Evolutionary conservation across 2,888 invertebrate species (phyloP), one percentile per base, ranked within the genome.

Genomic region (Mechanitis mazaeus): DNA sequence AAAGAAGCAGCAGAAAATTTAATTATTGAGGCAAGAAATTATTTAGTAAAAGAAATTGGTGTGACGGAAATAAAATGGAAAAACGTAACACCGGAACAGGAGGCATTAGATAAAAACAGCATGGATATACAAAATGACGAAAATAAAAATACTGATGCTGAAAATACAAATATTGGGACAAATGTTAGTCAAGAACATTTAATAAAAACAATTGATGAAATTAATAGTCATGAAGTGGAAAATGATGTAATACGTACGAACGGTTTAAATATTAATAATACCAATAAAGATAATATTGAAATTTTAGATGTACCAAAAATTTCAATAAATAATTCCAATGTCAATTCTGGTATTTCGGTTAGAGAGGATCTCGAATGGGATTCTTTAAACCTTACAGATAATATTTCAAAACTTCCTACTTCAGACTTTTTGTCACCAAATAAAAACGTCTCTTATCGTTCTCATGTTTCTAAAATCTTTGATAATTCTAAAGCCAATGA

Each of bases 1-100:
- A 91, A 90, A 60, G 94, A 97, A 83, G 97, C 97, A 4, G 96
- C 98, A 3, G 83, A 91, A 64, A 89, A 95, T 69, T 89, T 98
- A 31, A 93, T 97, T 31, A 76, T 86, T 28, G 96, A 97, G 83
- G 97, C 98, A 35, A 92, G 96, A 75, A 90, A 91, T 70, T 92
- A 92, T 84, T 83, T 94, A 42, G 90, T 94, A 82, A 91, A 92
- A 71, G 95, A 96, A 85, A 92, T 96, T 68, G 95, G 95, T 3
- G 90, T 94, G 4, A 88, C 89, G 31, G 92, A 93, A 70, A 93
- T 95, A 35, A 93, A 93, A 69, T 96, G 95, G 95, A 80, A 88
- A 55, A 76, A 78, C 60, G 77, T 80, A 57, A 60, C 66, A 45
- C 58, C 50, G 31, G 50, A 50, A 50, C 11, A 50, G 7, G 50